Evolutionary conservation across 2,797 vertebrate species (phyloP), one percentile per base, ranked within the genome.

Genomic region (Rhinichthys osculus): DNA sequence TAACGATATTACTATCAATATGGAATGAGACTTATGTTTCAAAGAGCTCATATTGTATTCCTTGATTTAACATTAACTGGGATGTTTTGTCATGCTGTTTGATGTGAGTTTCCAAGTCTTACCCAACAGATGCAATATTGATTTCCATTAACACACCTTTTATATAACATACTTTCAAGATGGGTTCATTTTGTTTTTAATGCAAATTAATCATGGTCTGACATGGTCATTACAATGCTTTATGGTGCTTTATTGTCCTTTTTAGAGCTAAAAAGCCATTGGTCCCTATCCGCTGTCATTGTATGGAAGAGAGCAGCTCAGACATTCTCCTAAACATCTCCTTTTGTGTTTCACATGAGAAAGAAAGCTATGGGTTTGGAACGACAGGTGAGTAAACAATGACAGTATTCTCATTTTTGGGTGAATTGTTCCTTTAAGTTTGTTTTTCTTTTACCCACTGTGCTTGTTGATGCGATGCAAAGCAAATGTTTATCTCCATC

Each of bases 401-500:
- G 62, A 67, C 62, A 66, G 23, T 64, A 9, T 80, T 66, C 19
- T 50, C 11, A 50, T 80, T 80, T 78, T 80, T 35, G 40, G 17
- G 57, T 73, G 40, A 62, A 71, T 27, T 78, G 14, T 78, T 27
- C 23, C 19, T 40, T 33, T 59, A 50, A 33, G 27, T 72, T 85
- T 80, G 52, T 69, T 78, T 78, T 59, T 42, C 19, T 59, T 84
- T 70, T 78, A 57, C 64, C 27, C 23, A 52, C 42, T 85, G 38
- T 78, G 52, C 54, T 64, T 80, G 77, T 73, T 85, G 78, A 73
- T 85, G 76, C 3, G n/a, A 30, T 38, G 77, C 21, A 85, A 80
- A 64, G 66, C 62, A 83, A 82, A 72, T 87, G 66, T 87, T 70
- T 72, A 82, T 77, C 40, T 83, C 30, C 69, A 83, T 79, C 30